Percentiles rank a stretch among this genome's conserved stretches.
Conservation (phyloP, 2,888 invertebrate species). For the Melanostoma scalare region DNA sequence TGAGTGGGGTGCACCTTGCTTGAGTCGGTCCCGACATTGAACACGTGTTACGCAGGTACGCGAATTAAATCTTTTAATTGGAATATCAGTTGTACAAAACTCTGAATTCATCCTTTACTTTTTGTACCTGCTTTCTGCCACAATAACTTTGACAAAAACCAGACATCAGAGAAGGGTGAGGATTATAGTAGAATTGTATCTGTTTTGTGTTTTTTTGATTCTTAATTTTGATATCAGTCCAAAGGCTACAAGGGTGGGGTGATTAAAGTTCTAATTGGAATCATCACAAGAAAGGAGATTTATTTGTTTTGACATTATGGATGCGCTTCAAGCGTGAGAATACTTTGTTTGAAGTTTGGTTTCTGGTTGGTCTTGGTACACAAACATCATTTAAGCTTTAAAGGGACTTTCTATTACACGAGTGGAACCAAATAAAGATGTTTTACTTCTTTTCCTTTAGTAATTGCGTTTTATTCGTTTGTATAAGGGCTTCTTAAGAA, state of each 20-base stretch:
- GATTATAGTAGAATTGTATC: constrained; percentile 51
- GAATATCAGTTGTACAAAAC: constrained; percentile 52
- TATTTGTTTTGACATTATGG: constrained; percentile 69
- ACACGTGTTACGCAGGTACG: constrained; percentile 70
- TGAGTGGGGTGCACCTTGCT: constrained; percentile 65
- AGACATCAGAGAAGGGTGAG: constrained; percentile 21
- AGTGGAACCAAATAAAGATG: no score
- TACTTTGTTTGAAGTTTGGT: constrained; percentile 64
- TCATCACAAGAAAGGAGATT: constrained; percentile 42
- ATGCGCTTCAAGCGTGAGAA: constrained; percentile 57
- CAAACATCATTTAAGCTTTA: constrained; percentile 7
- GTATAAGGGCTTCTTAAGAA: background rate
- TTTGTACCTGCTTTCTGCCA: background rate
- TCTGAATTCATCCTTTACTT: constrained; percentile 28
- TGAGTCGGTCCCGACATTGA: constrained; percentile 35
- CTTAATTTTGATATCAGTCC: constrained; percentile 41
- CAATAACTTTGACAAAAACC: constrained; percentile 27
- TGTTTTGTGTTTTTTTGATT: constrained; percentile 29
- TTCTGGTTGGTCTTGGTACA: constrained; percentile 3
- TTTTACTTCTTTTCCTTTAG: no score
- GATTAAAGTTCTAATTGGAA: constrained; percentile 55
- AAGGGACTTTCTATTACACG: constrained; percentile 4
- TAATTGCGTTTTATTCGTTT: background rate
- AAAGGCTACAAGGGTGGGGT: constrained; percentile 18
- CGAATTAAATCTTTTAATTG: constrained; percentile 72